Base-by-base conservation (phyloP, 23 tunicate species). In the Phallusia fumigata region DNA sequence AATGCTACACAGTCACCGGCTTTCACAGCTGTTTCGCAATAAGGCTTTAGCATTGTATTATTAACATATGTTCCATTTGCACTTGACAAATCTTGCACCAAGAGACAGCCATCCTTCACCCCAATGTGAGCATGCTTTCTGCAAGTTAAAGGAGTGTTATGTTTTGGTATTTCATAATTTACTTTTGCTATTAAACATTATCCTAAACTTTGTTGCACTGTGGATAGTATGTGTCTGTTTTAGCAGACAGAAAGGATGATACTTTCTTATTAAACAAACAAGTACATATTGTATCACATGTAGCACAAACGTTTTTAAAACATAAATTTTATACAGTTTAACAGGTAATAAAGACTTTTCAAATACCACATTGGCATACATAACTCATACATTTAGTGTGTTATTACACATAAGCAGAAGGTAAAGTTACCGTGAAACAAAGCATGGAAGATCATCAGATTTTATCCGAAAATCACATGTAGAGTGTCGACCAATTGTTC, bases 1-100 rank as follows among this genome's bases (percentile, higher is more conserved):
- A 90, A 90, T 30, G 89, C 84, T 24, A 90, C 79, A 76, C 22
- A 21, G 53, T 90, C 95, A 69, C 89, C 89, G 35, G 33, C 36
- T 11, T 30, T 50, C 13, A 90, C 49, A 30, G 30, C 53, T 33
- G 80, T 74, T 32, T 78, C 83, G 16, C 52, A 33, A 52, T 80
- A 79, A 32, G 95, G 95, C 31, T 65, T 35, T 32, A 90, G 86
- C 95, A 85, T 90, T 34, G 77, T 82, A 47, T 85, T 65, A 35
- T 90, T 90, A 19, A 85, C 78, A 50, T 79, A 85, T 31, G 89
- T 90, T 49, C 95, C 95, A 82, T 90, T 90, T 51, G 84, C 33
- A 74, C 89, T 90, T 58, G 77, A 32, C 65, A 90, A 53, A 72
- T 90, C 95, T 49, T 84, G 36, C 5, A 90, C 80, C 77, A 65